Conservation (phyloP, 2,113 vertebrate species). For the Carollia perspicillata region DNA sequence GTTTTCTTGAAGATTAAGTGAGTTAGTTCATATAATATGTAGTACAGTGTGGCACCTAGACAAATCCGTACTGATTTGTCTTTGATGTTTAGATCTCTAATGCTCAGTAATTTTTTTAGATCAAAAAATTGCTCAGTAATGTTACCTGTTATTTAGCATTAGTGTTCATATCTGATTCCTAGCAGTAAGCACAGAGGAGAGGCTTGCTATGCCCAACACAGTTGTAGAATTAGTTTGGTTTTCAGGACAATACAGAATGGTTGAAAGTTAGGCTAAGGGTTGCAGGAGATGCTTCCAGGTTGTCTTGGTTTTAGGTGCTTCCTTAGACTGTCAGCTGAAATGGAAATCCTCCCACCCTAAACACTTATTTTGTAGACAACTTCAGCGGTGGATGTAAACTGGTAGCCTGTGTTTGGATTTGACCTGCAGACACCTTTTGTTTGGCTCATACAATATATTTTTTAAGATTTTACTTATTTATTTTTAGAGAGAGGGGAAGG, state of each 20-base stretch:
- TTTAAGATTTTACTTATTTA: not conserved
- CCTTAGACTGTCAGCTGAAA: not conserved
- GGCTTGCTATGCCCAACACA: not conserved
- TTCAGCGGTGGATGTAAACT: not conserved
- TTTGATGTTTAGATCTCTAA: no score
- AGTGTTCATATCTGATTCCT: not conserved
- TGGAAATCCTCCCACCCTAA: not conserved
- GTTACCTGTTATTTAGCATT: slow-evolving; percentile 29
- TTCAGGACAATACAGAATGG: not conserved
- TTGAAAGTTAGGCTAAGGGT: not conserved
- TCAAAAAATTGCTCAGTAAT: slow-evolving; percentile 14
- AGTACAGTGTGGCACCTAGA: not conserved
- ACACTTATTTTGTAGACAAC: slow-evolving; percentile 7
- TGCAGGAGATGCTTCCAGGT: not conserved
- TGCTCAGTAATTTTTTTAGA: no score
- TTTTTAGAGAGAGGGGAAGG: no score
- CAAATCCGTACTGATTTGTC: no score
- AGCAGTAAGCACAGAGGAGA: not conserved
- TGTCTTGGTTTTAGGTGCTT: slow-evolving; percentile 33
- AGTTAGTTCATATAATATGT: not conserved
- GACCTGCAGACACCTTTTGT: not conserved
- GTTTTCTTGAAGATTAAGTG: slow-evolving; percentile 7
- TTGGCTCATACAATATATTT: not conserved
- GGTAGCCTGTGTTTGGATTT: not conserved
- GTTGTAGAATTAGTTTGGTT: not conserved